phyloP scores from a whole-genome alignment of 1,140 invertebrate genomes.

The Galleria mellonella region DNA sequence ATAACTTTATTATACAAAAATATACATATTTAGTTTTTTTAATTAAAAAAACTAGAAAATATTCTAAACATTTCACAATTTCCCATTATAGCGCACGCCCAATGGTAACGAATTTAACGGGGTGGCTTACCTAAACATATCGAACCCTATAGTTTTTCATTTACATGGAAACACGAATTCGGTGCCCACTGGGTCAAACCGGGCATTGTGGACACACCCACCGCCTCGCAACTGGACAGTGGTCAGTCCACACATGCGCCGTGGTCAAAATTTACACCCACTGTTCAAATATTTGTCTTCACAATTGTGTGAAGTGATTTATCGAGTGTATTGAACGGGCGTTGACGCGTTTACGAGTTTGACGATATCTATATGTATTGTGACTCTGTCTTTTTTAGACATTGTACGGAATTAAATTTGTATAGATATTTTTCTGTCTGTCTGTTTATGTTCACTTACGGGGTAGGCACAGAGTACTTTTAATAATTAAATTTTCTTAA shows the following conservation, averaged over 20 bases:
- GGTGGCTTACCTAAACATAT: constrained; percentile 4
- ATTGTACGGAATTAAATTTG: too few species aligned
- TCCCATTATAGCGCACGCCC: not conserved
- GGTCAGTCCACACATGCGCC: constrained; percentile 60
- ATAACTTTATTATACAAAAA: too few species aligned
- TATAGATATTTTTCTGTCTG: too few species aligned
- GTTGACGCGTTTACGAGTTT: not conserved
- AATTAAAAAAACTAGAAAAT: too few species aligned
- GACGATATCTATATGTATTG: not conserved
- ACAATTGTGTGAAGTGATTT: constrained; percentile 27
- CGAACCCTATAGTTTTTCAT: constrained; percentile 22
- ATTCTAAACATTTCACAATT: too few species aligned
- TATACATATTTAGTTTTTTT: too few species aligned
- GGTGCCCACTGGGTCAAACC: constrained; percentile 18
- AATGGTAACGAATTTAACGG: too few species aligned
- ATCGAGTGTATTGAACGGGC: constrained; percentile 13
- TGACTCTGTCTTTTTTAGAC: not conserved
- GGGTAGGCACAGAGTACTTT: too few species aligned
- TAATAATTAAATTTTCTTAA: too few species aligned
- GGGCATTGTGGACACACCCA: constrained; percentile 43
- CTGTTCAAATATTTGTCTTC: constrained; percentile 16
- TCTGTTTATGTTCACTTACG: too few species aligned
- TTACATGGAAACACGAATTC: constrained; percentile 13
- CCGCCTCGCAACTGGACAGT: constrained; percentile 48
- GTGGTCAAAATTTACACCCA: constrained; percentile 38